Evolutionary conservation across 2,113 vertebrate species (phyloP).

Genomic region (Macquaria ambigua): DNA sequence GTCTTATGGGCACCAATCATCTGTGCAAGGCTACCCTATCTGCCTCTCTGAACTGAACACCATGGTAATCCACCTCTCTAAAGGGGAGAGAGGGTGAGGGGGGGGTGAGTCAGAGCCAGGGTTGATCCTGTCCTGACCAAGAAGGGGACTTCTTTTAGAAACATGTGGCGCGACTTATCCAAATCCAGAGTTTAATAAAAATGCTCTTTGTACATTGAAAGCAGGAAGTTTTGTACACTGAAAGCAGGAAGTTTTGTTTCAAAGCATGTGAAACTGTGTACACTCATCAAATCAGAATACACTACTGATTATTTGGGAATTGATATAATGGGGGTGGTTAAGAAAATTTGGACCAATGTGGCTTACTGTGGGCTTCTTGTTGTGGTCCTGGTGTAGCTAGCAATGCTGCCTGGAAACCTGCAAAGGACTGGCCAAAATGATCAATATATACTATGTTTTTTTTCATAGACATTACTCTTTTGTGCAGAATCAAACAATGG

Average conservation of each 20-base stretch:
- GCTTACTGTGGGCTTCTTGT: neutral
- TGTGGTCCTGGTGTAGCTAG: too few species aligned
- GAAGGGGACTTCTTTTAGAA: neutral
- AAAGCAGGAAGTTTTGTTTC: neutral
- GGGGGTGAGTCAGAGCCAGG: slow-evolving; percentile 8
- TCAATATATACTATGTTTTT: too few species aligned
- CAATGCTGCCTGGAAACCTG: too few species aligned
- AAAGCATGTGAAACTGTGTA: neutral
- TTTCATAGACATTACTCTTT: too few species aligned
- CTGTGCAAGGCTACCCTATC: neutral
- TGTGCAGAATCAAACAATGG: too few species aligned
- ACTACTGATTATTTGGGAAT: neutral
- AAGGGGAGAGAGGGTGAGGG: neutral
- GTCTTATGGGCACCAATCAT: neutral
- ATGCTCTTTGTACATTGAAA: neutral
- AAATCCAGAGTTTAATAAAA: slow-evolving; percentile 5
- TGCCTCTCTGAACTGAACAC: neutral
- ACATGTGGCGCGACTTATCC: neutral
- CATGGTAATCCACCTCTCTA: slow-evolving; percentile 23
- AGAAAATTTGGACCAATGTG: neutral
- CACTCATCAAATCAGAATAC: neutral
- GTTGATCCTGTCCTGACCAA: slow-evolving; percentile 10
- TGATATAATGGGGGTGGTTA: neutral
- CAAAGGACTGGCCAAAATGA: too few species aligned
- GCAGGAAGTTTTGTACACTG: neutral